Evolutionary conservation across 2,888 invertebrate genomes (phyloP).

Genomic region (Phortica magna): DNA sequence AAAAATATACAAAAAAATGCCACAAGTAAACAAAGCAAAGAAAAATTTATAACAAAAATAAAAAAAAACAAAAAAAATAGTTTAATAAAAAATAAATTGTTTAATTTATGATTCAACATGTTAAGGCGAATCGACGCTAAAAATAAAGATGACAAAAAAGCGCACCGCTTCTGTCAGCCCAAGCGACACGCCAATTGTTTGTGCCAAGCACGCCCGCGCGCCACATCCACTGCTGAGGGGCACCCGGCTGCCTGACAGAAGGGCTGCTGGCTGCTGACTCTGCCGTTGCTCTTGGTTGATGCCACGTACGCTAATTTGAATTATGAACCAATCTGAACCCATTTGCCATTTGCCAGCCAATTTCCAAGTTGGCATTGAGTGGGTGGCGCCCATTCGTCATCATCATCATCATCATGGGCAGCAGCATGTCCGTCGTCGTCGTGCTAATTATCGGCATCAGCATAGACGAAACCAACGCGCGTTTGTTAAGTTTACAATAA

Average conservation of each 20-base stretch:
- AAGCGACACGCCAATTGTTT: slow-evolving; percentile 36
- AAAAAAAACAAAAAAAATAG: neutral
- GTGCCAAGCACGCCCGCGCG: slow-evolving; percentile 46
- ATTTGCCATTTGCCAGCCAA: slow-evolving; percentile 3
- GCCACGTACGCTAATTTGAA: neutral
- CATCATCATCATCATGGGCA: neutral
- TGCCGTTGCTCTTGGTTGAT: neutral
- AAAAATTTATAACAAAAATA: neutral
- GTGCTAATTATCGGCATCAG: neutral
- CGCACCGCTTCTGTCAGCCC: slow-evolving; percentile 1
- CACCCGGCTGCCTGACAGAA: slow-evolving; percentile 45
- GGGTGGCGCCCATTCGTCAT: slow-evolving; percentile 29
- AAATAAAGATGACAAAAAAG: slow-evolving; percentile 7
- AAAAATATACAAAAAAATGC: no score
- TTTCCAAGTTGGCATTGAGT: slow-evolving; percentile 26
- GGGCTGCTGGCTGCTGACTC: slow-evolving; percentile 54
- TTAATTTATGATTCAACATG: slow-evolving; percentile 15
- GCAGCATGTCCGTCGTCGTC: neutral
- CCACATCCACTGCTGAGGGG: slow-evolving; percentile 44
- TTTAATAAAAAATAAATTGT: slow-evolving; percentile 18
- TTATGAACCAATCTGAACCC: slow-evolving; percentile 6
- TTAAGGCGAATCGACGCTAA: neutral
- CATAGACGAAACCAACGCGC: neutral
- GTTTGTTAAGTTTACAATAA: no score
- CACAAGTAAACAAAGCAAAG: neutral